Evolutionary conservation across 2,113 vertebrate species (phyloP), one percentile per base, ranked within the genome.

Genomic region (Amia ocellicauda): DNA sequence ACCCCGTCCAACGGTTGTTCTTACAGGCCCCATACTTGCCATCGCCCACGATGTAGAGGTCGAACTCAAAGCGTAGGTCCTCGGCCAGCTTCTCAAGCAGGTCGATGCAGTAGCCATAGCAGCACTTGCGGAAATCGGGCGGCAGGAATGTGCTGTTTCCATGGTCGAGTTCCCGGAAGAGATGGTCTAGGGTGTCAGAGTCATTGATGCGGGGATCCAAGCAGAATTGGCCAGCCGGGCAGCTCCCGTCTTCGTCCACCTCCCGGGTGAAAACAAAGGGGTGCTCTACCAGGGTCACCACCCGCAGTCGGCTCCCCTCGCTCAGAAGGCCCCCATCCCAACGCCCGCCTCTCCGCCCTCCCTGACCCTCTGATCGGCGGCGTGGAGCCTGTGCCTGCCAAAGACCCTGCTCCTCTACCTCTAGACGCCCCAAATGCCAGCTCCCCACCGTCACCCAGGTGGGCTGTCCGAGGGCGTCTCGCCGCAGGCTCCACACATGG

Each of bases 71-170:
- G 68, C 88, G 81, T 71, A 93, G 54, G 78, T 99, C 97, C 74
- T 96, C 93, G 0, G 94, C 90, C 71, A 98, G 85, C 68, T 89
- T 92, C 82, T 96, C 93, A 70, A 98, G 77, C 66, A 98, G 80
- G 83, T 99, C 94, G 0, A 99, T 93, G 85, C 95, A 97, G 81
- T 99, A 98, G 1, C 97, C 95, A 0, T 95, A 98, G 84, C 96
- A 98, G 75, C 96, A 99, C 49, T 89, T 92, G 63, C 87, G 90
- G 76, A 91, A 88, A 0, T 66, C 83, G 0, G 64, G 74, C 0
- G 93, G 89, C 36, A 86, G 80, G 0, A 87, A 92, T 23, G 74
- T 84, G 58, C 83, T 72, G 0, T 95, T 93, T 41, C 78, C 82
- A 0, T 68, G 60, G 0, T 77, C 60, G 2, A 94, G 83, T 2